Conservation (phyloP, 2,113 vertebrate genomes). For the Sylvietta virens region DNA sequence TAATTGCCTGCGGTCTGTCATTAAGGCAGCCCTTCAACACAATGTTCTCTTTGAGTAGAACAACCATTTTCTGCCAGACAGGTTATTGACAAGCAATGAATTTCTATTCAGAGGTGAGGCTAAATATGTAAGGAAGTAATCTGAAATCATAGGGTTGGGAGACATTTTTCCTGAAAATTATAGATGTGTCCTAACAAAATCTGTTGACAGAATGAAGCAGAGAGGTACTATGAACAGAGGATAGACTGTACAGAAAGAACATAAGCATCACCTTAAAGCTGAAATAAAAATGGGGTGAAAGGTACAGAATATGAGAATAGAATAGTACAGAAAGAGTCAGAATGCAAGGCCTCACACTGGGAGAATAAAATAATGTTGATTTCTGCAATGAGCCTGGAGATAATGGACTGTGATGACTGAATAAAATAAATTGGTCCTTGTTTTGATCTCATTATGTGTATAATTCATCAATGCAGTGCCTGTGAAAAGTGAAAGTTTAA, state of each 20-base stretch:
- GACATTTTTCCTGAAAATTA: neutral
- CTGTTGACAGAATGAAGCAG: neutral
- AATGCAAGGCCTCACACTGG: neutral
- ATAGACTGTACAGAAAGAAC: neutral
- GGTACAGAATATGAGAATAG: neutral
- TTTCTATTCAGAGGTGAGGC: neutral
- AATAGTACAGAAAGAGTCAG: neutral
- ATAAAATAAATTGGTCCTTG: slow-evolving; percentile 38
- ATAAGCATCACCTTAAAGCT: neutral
- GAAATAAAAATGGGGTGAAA: slow-evolving; percentile 1
- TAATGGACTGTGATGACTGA: neutral
- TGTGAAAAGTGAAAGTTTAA: neutral
- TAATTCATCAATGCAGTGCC: neutral
- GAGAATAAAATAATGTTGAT: slow-evolving; percentile 38
- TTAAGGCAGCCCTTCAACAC: neutral
- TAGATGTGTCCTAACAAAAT: neutral
- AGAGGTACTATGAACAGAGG: neutral
- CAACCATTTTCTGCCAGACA: neutral
- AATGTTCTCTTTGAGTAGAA: neutral
- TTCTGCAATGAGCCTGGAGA: neutral
- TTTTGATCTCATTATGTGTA: slow-evolving; percentile 45
- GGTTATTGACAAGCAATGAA: neutral
- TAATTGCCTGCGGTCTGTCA: neutral
- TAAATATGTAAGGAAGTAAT: neutral
- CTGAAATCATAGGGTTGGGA: neutral